Percentiles rank a stretch among this genome's conserved stretches.
Evolutionary conservation across 2,797 vertebrate genomes (phyloP).

Genomic region (Diglossa cyanea): DNA sequence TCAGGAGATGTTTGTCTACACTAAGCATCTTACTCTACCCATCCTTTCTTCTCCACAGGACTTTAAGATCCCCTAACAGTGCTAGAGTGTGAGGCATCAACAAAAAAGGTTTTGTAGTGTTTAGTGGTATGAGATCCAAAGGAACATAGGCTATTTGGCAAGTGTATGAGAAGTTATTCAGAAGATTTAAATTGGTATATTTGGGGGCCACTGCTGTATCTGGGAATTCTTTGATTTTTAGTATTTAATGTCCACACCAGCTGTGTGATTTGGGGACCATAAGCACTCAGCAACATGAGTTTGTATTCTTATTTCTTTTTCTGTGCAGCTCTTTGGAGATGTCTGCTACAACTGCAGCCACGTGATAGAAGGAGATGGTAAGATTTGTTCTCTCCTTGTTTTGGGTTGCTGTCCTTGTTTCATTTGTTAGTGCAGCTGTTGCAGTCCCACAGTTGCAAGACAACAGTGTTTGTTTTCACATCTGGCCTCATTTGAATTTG

Average conservation of each 20-base stretch:
- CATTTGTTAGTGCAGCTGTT: conserved; percentile 57
- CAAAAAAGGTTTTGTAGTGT: conserved; percentile 26
- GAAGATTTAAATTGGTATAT: conserved; percentile 11
- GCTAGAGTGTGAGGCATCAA: conserved; percentile 8
- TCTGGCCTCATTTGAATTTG: conserved; percentile 52
- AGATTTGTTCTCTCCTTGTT: conserved; percentile 39
- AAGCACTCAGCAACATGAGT: neutral
- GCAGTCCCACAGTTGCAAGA: conserved; percentile 34
- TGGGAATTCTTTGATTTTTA: conserved; percentile 31
- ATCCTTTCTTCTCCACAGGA: neutral
- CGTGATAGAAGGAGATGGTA: conserved; percentile 81
- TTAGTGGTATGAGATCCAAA: conserved; percentile 13
- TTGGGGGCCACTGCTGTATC: neutral
- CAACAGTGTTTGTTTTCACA: conserved; percentile 44
- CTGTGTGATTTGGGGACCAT: conserved; percentile 14
- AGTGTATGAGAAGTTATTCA: conserved; percentile 55
- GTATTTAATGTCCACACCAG: conserved; percentile 23
- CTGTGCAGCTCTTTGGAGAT: conserved; percentile 77
- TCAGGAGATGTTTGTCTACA: neutral
- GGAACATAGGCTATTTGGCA: conserved; percentile 7
- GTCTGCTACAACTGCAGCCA: conserved; percentile 80
- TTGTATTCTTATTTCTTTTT: conserved; percentile 2
- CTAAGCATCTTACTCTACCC: neutral
- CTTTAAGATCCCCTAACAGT: neutral
- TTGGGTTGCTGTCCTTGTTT: neutral